Base-by-base conservation (phyloP, 1,140 invertebrate genomes). In the Paracyclopina nana region DNA sequence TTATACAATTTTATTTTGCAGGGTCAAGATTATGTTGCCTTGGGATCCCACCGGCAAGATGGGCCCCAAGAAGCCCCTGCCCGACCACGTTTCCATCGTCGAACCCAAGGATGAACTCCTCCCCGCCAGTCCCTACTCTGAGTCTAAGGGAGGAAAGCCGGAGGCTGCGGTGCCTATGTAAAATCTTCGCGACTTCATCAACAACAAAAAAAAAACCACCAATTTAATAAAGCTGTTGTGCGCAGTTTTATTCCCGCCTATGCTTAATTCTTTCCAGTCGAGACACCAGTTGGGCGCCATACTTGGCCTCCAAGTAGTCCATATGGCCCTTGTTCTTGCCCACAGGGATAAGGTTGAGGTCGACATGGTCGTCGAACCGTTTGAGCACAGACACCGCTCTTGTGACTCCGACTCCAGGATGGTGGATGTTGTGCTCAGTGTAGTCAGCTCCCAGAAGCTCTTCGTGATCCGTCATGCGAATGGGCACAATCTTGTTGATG, bases 21-120 rank as follows among this genome's bases (percentile, higher is more conserved):
- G 97, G 72, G 92, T 99, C 0, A 98, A 98, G 70, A 97, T 99
- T 64, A 99, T 99, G 95, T 77, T 98, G 65, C 88, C 90, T 27
- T 91, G 85, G 73, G 95, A 99, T 71, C 78, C 86, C 43, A 81
- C 78, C 65, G 94, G 94, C 62, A 96, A 97, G 71, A 86, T 77
- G 59, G 94, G 94, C 54, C 94, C 94, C 26, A 95, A 94, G 69
- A 82, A 80, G 61, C 90, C 91, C 34, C 74, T 98, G 54, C 95
- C 95, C 49, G 94, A 99, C 68, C 82, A 94, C 67, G 87, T 98
- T 55, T 78, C 76, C 57, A 90, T 97, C 58, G 78, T 84, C 26
- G 87, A 94, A 69, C 88, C 90, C 38, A 95, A 96, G 68, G 72
- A 74, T 16, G 72, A 75, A 53, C 80, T 53, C 20, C 8, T 60